These are phyloP conservation scores for Sardina pilchardus DNA, from an alignment of 2,113 vertebrate genomes.

Conservation along the genomic window DNA sequence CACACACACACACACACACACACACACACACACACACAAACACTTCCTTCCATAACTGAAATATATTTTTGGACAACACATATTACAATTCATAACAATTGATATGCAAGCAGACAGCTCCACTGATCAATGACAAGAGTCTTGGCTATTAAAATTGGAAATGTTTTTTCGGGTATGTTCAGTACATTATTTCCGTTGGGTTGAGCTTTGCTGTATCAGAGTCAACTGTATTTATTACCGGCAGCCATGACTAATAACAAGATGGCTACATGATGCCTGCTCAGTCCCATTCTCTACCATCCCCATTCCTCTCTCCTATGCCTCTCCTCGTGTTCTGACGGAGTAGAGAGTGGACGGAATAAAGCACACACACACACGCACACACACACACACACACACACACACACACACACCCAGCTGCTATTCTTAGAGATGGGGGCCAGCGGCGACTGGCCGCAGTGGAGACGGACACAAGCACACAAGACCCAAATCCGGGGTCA, in stretches of 20 bases:
- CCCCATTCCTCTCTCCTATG: not conserved
- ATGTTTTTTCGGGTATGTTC: not conserved
- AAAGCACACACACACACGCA: not conserved
- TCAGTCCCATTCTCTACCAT: not conserved
- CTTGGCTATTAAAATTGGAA: not conserved
- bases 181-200: not conserved
- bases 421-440: conserved; percentile 8
- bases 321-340: not conserved
- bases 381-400: not conserved
- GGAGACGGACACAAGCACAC: not conserved
- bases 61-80: not conserved
- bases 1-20: not conserved
- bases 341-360: not conserved
- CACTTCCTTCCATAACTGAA: not conserved
- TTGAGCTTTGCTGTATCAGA: not conserved
- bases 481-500: not conserved
- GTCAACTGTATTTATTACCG: not conserved
- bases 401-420: not conserved
- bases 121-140: not conserved
- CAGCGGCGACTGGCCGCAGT: not conserved
- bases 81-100: not conserved
- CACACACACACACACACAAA: not conserved
- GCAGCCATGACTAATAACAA: not conserved
- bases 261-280: not conserved
- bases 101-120: not conserved